Conservation (phyloP, 2,113 vertebrate species). For the Galeopterus variegatus region DNA sequence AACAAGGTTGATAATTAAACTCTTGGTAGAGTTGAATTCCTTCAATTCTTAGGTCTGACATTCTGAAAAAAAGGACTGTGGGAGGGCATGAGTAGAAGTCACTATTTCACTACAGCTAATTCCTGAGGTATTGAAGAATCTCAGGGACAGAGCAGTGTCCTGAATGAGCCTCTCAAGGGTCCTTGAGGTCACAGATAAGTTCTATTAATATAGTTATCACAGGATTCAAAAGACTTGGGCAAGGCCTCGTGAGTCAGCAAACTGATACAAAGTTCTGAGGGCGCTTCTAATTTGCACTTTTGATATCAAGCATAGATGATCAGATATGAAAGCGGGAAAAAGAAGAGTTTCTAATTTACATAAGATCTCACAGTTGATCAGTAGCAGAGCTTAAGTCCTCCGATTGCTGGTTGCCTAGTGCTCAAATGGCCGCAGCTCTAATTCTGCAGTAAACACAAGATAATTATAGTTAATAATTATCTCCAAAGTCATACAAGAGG, state of each 20-base stretch:
- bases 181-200: neutral
- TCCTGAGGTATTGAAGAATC: neutral
- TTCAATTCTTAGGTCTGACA: neutral
- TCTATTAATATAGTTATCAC: neutral
- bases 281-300: neutral
- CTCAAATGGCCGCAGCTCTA: neutral
- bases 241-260: neutral
- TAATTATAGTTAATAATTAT: slow-evolving; percentile 8
- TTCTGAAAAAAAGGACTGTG: neutral
- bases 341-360: neutral
- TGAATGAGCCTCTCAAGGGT: neutral
- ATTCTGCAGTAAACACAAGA: neutral
- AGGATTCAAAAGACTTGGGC: neutral
- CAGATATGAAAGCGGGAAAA: neutral
- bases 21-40: neutral
- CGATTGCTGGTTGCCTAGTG: neutral
- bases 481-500: neutral
- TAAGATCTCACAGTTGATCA: neutral
- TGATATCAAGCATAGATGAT: neutral
- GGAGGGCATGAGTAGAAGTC: neutral
- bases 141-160: neutral
- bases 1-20: neutral
- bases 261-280: neutral
- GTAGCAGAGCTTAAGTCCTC: neutral
- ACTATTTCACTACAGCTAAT: neutral